Evolutionary conservation across 2,888 invertebrate species (phyloP).

Genomic region (Mythimna albipuncta): DNA sequence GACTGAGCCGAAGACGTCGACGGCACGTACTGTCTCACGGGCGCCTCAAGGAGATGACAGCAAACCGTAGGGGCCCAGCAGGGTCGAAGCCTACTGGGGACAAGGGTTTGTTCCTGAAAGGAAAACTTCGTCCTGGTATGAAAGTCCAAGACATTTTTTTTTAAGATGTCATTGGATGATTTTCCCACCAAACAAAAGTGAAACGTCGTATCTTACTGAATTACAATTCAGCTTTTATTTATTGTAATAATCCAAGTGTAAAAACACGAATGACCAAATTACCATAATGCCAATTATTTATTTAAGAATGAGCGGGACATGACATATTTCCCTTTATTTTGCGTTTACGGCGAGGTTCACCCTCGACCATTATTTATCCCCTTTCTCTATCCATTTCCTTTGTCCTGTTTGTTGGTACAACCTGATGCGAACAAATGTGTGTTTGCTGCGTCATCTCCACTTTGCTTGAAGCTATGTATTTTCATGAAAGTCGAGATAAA

Average conservation of each 20-base stretch:
- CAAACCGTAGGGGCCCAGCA: too few species aligned
- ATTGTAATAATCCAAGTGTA: slow-evolving; percentile 44
- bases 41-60: too few species aligned
- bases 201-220: slow-evolving; percentile 21
- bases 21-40: too few species aligned
- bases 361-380: slow-evolving; percentile 80
- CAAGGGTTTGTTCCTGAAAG: too few species aligned
- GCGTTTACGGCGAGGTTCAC: slow-evolving; percentile 66
- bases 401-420: slow-evolving; percentile 79
- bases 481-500: slow-evolving; percentile 72
- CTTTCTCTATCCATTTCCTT: slow-evolving; percentile 81
- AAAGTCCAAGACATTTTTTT: too few species aligned
- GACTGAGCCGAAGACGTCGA: too few species aligned
- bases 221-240: slow-evolving; percentile 24
- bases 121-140: too few species aligned
- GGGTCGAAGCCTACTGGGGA: too few species aligned
- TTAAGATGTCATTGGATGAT: too few species aligned
- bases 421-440: slow-evolving; percentile 79
- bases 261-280: slow-evolving; percentile 62
- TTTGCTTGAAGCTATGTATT: slow-evolving; percentile 70
- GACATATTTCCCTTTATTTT: slow-evolving; percentile 67
- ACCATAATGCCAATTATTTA: slow-evolving; percentile 64
- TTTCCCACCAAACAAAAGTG: neutral
- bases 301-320: slow-evolving; percentile 63
- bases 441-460: slow-evolving; percentile 75